phyloP scores from a whole-genome alignment of 2,113 vertebrate species.

The Hucho hucho region DNA sequence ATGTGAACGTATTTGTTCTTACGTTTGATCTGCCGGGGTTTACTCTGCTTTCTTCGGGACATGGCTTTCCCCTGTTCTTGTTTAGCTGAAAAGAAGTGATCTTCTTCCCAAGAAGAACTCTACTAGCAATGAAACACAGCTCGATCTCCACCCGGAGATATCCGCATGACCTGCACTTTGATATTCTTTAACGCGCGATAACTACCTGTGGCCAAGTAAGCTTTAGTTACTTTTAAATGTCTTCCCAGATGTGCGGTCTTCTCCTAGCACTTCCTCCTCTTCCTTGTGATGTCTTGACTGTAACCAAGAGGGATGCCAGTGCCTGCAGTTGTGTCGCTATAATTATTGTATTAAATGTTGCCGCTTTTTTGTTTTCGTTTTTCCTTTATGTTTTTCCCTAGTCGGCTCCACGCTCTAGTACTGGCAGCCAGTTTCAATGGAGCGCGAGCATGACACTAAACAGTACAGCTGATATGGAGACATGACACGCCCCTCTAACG shows the following conservation, averaged over 20 bases:
- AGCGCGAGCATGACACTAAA: constrained; percentile 48
- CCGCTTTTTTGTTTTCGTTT: constrained; percentile 13
- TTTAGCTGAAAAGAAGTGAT: constrained; percentile 39
- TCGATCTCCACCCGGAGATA: constrained; percentile 60
- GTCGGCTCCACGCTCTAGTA: constrained; percentile 51
- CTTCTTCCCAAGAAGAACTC: constrained; percentile 27
- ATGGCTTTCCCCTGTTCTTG: constrained; percentile 65
- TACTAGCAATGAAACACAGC: constrained; percentile 52
- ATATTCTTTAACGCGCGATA: constrained; percentile 44
- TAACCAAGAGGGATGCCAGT: neutral
- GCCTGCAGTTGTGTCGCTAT: constrained; percentile 4
- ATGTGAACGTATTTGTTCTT: constrained; percentile 59
- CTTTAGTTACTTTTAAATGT: constrained; percentile 35
- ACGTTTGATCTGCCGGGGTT: constrained; percentile 95
- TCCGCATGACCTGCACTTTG: constrained; percentile 77
- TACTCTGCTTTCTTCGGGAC: constrained; percentile 97
- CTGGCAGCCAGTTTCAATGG: constrained; percentile 45
- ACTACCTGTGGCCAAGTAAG: constrained; percentile 56
- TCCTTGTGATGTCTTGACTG: constrained; percentile 30
- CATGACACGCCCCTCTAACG: constrained; percentile 40
- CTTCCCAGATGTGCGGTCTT: constrained; percentile 32
- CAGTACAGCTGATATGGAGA: constrained; percentile 40
- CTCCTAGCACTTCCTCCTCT: constrained; percentile 32
- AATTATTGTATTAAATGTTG: neutral
- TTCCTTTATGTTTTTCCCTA: constrained; percentile 45